These are phyloP conservation scores for Ictidomys tridecemlineatus DNA, from an alignment of 2,113 vertebrate species.

Conservation along the genomic window DNA sequence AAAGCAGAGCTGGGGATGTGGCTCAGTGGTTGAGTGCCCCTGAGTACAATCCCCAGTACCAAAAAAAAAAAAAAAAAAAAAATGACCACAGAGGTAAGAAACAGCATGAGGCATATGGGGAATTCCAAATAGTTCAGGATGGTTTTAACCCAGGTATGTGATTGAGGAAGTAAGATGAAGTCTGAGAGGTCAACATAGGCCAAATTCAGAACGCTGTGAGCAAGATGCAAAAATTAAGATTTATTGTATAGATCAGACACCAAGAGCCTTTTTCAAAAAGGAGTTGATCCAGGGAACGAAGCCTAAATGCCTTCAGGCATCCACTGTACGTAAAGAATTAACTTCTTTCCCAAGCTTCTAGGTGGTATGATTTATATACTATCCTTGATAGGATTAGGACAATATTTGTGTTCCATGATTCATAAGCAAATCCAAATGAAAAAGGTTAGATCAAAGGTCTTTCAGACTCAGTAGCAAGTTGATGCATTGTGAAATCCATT, in stretches of 20 bases:
- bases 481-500: slow-evolving; percentile 40
- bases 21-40: no score
- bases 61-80: no score
- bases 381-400: slow-evolving; percentile 24
- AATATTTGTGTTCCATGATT: not conserved
- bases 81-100: not conserved
- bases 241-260: not conserved
- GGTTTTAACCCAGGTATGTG: slow-evolving; percentile 12
- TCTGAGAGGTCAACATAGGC: not conserved
- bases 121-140: slow-evolving; percentile 21
- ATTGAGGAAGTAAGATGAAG: slow-evolving; percentile 15
- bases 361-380: not conserved
- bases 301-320: not conserved
- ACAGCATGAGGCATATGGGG: not conserved
- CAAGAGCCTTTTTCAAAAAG: not conserved
- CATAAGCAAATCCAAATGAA: slow-evolving; percentile 23
- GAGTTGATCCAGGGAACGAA: slow-evolving; percentile 47
- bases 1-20: no score
- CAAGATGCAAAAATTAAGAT: not conserved
- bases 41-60: no score
- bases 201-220: not conserved
- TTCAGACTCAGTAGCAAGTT: slow-evolving; percentile 27
- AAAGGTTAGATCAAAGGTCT: slow-evolving; percentile 36
- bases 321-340: not conserved
- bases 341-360: slow-evolving; percentile 24